Base-by-base conservation (phyloP, 2,797 vertebrate genomes). In the Poecilia velifera region DNA sequence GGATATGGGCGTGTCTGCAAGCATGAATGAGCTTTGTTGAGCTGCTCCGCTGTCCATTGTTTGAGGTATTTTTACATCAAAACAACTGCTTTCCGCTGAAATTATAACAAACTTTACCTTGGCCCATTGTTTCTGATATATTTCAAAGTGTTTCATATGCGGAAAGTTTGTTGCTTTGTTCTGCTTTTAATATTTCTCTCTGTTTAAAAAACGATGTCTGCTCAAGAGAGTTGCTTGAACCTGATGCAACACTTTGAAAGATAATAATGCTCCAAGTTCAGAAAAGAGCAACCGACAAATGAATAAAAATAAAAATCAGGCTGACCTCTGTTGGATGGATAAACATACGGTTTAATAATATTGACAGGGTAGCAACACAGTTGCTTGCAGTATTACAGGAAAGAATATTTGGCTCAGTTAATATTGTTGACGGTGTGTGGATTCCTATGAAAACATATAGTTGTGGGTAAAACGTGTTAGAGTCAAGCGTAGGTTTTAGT, bases 171-270 rank as follows among this genome's bases (percentile, higher is more conserved):
- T 87, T 83, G 55, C 83, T 81, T 90, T 91, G 80, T 90, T 92
- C 86, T 86, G 71, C 62, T 84, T 90, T 93, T 87, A 92, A 94
- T 93, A 93, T 93, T 93, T 93, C 91, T 91, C 85, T 89, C 34
- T 93, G 88, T 92, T 93, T 87, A 90, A 92, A 87, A 91, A 87
- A 86, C 91, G 88, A 89, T 45, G 79, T 86, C 86, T 62, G 85
- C 86, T 90, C 86, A 90, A 86, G 87, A 89, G 86, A 90, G 88
- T 84, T 84, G 80, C 82, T 81, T 75, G 77, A 89, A 91, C 73
- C 90, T 95, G 93, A 95, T 84, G 94, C 91, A 96, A 95, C 82
- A 86, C 82, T 81, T 91, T 93, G 94, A 95, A 95, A 95, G 89
- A 90, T 81, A 79, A 90, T 81, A 79, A 82, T 85, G 84, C 86